Evolutionary conservation across 2,888 invertebrate species (phyloP).

Genomic region (Trichopria drosophilae): DNA sequence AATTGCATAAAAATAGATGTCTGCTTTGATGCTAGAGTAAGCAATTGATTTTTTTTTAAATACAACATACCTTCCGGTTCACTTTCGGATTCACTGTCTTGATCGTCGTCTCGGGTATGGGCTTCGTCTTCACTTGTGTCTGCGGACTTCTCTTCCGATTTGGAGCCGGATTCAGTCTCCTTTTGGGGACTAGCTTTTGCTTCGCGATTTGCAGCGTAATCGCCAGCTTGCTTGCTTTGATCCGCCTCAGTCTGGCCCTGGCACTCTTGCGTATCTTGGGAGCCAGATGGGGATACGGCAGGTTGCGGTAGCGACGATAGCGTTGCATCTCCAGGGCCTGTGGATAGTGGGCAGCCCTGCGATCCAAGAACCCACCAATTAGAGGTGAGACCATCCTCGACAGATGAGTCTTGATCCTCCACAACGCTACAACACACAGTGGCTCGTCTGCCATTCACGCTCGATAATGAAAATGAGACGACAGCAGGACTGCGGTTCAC

Average conservation of each 20-base stretch:
- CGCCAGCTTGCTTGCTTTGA: slow-evolving; percentile 12
- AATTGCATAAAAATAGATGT: background rate
- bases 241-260: slow-evolving; percentile 15
- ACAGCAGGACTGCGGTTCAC: too few species aligned
- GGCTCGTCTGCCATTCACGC: slow-evolving; percentile 42
- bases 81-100: slow-evolving; percentile 33
- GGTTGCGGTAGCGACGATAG: slow-evolving; percentile 45
- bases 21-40: background rate
- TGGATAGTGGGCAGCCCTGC: slow-evolving; percentile 45
- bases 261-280: slow-evolving; percentile 28
- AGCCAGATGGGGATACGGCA: slow-evolving; percentile 46
- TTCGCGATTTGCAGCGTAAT: slow-evolving; percentile 19
- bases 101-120: slow-evolving; percentile 28
- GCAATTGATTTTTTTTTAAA: background rate
- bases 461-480: too few species aligned
- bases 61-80: background rate
- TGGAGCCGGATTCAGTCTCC: slow-evolving; percentile 14
- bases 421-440: slow-evolving; percentile 52
- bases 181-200: slow-evolving; percentile 7
- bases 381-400: slow-evolving; percentile 46
- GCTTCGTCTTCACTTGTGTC: slow-evolving; percentile 28
- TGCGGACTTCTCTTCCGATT: slow-evolving; percentile 20
- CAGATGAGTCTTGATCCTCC: slow-evolving; percentile 49
- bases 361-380: slow-evolving; percentile 56
- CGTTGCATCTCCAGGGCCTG: slow-evolving; percentile 42